phyloP scores from a whole-genome alignment of 2,888 invertebrate genomes.

The Caenorhabditis sp. region DNA sequence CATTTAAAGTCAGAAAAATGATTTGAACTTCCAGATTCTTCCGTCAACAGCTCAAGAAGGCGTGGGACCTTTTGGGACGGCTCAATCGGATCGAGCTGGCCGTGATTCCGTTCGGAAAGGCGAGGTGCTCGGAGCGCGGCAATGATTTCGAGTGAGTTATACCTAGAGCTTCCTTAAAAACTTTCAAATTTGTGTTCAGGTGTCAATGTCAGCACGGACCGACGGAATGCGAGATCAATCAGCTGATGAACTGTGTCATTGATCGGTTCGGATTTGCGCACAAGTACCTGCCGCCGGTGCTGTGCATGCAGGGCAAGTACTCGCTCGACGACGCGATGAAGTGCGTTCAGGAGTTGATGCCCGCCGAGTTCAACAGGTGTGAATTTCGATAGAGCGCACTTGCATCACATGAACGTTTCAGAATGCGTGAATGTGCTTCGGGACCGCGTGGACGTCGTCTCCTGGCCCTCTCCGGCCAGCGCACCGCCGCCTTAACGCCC shows the following conservation, averaged over 20 bases:
- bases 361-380: conserved; percentile 43
- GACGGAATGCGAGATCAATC: conserved; percentile 76
- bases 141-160: conserved; percentile 66
- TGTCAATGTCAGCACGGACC: conserved; percentile 78
- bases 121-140: conserved; percentile 69
- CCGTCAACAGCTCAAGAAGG: conserved; percentile 48
- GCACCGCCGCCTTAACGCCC: conserved; percentile 60
- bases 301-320: conserved; percentile 68
- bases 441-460: conserved; percentile 72
- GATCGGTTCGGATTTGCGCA: conserved; percentile 69
- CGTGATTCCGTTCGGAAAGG: conserved; percentile 78
- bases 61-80: conserved; percentile 59
- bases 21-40: conserved; percentile 65
- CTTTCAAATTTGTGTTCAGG: no score
- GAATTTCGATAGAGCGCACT: not conserved
- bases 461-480: conserved; percentile 73
- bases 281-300: conserved; percentile 69
- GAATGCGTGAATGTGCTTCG: conserved; percentile 71
- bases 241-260: conserved; percentile 78
- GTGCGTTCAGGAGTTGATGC: conserved; percentile 58
- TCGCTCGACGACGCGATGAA: conserved; percentile 66
- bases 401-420: conserved; percentile 12
- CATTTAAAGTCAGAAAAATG: not conserved
- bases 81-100: conserved; percentile 70
- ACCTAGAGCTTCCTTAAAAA: no score